Evolutionary conservation across 2,888 invertebrate genomes (phyloP).

Genomic region (Galeopsomyia nigrocyanea): DNA sequence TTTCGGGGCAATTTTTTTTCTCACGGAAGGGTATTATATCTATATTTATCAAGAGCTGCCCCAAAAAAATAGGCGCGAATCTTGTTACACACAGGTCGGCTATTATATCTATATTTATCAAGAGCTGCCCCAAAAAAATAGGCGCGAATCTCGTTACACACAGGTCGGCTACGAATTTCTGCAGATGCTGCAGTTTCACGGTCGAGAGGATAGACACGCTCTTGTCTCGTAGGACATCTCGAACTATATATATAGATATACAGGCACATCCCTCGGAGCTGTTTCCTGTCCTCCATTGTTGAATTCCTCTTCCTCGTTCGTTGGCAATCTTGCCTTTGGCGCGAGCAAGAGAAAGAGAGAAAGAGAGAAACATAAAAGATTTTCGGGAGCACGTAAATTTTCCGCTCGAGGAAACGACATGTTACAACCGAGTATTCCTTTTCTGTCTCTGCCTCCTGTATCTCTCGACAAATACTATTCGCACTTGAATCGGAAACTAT

Average conservation of each 20-base stretch:
- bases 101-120: too few relatives aligned
- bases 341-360: neutral
- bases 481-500: too few relatives aligned
- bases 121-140: slow-evolving; percentile 15
- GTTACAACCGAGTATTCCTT: neutral
- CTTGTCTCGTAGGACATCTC: slow-evolving; percentile 32
- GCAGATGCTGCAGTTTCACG: slow-evolving; percentile 41
- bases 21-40: slow-evolving; percentile 1
- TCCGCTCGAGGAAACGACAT: neutral
- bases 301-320: slow-evolving; percentile 40
- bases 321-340: slow-evolving; percentile 20
- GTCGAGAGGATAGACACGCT: slow-evolving; percentile 31
- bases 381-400: slow-evolving; percentile 37
- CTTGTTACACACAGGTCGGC: slow-evolving; percentile 18
- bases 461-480: too few relatives aligned
- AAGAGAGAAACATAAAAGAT: slow-evolving; percentile 5
- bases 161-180: slow-evolving; percentile 8
- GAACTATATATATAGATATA: slow-evolving; percentile 23
- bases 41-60: too few relatives aligned
- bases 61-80: slow-evolving; percentile 20
- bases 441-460: too few relatives aligned
- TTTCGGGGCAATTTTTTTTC: slow-evolving; percentile 23
- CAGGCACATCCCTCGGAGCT: slow-evolving; percentile 4
- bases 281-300: slow-evolving; percentile 40
- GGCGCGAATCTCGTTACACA: slow-evolving; percentile 25